Evolutionary conservation across 2,888 invertebrate species (phyloP), one percentile per base, ranked within the genome.

Genomic region (Heterodera filipjevi): DNA sequence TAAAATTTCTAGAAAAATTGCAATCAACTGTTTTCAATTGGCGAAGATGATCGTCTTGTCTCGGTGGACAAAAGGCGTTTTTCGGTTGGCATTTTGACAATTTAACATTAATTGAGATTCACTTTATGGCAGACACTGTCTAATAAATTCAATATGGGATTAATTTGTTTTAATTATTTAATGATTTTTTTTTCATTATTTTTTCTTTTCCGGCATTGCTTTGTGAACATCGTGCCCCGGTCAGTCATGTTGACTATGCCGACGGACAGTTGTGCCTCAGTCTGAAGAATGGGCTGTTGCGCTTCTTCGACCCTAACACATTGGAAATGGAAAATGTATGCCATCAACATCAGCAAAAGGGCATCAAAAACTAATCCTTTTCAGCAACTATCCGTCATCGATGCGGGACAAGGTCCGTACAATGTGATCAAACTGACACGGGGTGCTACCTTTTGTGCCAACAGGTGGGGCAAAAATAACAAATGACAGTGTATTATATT

Each of bases 11-110:
- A 79, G 79, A 8, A 27, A 1, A 27, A 71, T 27, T 68, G 76
- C 32, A 70, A 77, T 44, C 75, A 77, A 32, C 27, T 79, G 10
- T 79, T 66, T 32, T 79, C 77, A 16, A 66, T 79, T 22, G 79
- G 79, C 32, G 79, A 79, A n/a, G 79, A 79, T 53, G 35, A 53
- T 12, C 59, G 53, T n/a, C 71, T 79, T 14, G 71, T 72, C 19
- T 39, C 71, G 49, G 46, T 77, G 49, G 79, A 79, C 66, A 79
- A 79, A 49, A 71, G 79, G 22, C 49, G n/a, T 22, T 77, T 77
- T 59, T 32, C 33, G 35, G 70, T 46, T 3, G 8, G 53, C 5
- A 10, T 10, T 27, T 59, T 5, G 1, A 5, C 22, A 22, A 22
- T 53, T 53, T 19, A 53, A 19, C 22, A 22, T 53, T n/a, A 53